These are phyloP conservation scores for Heliconius cydno DNA, from an alignment of 2,888 invertebrate species.

Conservation along the genomic window DNA sequence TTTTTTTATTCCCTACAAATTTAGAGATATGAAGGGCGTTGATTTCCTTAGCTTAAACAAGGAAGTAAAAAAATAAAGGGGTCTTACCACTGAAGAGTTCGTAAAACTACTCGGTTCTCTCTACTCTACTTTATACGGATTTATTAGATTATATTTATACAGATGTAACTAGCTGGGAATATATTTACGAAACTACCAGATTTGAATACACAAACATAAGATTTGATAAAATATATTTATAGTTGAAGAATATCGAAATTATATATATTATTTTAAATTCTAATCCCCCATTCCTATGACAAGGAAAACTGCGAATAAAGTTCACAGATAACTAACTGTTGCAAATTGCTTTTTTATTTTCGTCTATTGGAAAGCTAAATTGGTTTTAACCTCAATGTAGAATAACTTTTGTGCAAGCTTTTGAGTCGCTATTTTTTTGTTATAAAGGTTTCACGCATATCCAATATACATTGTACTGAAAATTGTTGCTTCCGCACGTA, in stretches of 20 bases:
- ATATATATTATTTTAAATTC: background rate
- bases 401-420: slow-evolving; percentile 48
- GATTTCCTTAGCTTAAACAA: too few relatives aligned
- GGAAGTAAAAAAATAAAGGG: too few relatives aligned
- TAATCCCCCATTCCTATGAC: background rate
- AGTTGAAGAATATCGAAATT: background rate
- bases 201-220: too few relatives aligned
- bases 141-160: too few relatives aligned
- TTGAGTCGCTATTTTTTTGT: slow-evolving; percentile 25
- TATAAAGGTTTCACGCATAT: background rate
- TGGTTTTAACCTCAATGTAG: slow-evolving; percentile 72
- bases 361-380: slow-evolving; percentile 69
- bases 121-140: too few relatives aligned
- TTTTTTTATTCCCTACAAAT: too few relatives aligned
- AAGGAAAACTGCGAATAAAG: slow-evolving; percentile 42
- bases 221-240: background rate
- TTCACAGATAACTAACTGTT: slow-evolving; percentile 46
- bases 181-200: too few relatives aligned
- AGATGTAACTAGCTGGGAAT: too few relatives aligned
- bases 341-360: slow-evolving; percentile 51
- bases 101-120: too few relatives aligned
- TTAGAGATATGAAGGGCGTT: too few relatives aligned
- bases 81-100: too few relatives aligned
- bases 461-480: background rate
- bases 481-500: background rate